Evolutionary conservation across 1,140 invertebrate species (phyloP), one percentile per base, ranked within the genome.

Genomic region (Mamestra configurata): DNA sequence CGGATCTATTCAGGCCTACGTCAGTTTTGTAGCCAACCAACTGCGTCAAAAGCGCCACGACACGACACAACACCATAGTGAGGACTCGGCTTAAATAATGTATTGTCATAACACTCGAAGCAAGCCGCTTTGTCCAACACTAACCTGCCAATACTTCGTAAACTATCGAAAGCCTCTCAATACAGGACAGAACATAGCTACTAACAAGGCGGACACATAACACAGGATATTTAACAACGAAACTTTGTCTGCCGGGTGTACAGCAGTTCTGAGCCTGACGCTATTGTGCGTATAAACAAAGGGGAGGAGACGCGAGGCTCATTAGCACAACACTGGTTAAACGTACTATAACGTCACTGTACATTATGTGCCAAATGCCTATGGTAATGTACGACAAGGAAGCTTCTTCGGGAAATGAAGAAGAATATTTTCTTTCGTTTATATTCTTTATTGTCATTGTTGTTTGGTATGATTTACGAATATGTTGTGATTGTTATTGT

Each of bases 261-360:
- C 81, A 85, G 88, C 88, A 4, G 37, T 7, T 35, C 37, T 46
- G 11, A 15, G 53, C 15, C 7, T 55, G 53, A 55, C 84, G 81
- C 84, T 13, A 90, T 92, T 90, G 88, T 88, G 81, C 82, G 49
- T 81, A 64, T 76, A 86, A 88, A 92, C 89, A 90, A 90, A 87
- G 84, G 84, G 79, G 73, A 18, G 77, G 84, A 55, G 79, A 79
- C 81, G 76, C 81, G 76, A 68, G 70, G 80, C 83, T 90, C 86
- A 88, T 91, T 91, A 90, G 79, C 70, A 77, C 20, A 81, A 80
- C 76, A 79, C n/a, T 43, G 40, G 53, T 24, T 59, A 75, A 46
- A 46, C n/a, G 35, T 73, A 43, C 27, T 24, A 10, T 20, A 6
- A 27, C 43, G 10, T 57, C 20, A 40, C 13, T 1, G 20, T 53